Conservation (phyloP, 2,888 invertebrate species). For the Drosophila paramelanica region DNA sequence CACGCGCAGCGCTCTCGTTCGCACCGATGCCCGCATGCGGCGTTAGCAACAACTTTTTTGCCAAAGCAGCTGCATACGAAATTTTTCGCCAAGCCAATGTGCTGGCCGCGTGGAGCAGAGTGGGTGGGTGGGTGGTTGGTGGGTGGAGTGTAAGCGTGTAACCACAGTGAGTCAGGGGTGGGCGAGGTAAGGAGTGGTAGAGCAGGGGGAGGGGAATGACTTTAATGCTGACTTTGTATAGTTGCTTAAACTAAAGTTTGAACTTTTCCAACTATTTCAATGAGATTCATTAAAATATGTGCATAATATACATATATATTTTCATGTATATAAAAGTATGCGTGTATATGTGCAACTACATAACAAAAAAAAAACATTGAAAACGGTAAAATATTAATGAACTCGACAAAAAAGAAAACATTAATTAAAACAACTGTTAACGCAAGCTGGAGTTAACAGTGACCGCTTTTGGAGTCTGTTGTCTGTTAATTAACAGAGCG, state of each 20-base stretch:
- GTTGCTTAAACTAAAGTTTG: conserved; percentile 7
- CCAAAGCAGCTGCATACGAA: conserved; percentile 51
- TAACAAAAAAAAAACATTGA: not conserved
- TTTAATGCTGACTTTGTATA: conserved; percentile 5
- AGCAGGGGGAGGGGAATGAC: not conserved
- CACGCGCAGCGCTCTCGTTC: conserved; percentile 51
- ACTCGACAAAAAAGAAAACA: not conserved
- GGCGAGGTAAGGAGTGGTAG: not conserved
- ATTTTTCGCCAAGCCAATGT: conserved; percentile 51
- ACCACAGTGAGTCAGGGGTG: conserved; percentile 9
- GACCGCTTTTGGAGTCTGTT: not conserved
- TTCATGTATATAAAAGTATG: not conserved
- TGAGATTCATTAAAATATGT: not conserved
- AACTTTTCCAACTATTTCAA: not conserved
- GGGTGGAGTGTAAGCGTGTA: not conserved
- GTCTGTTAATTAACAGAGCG: conserved; percentile 10
- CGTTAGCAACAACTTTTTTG: conserved; percentile 83
- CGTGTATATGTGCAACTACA: not conserved
- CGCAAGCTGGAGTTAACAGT: conserved; percentile 2
- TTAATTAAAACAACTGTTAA: conserved; percentile 4
- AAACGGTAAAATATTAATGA: not conserved
- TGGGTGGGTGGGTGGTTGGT: not conserved
- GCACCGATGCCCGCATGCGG: conserved; percentile 67
- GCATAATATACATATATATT: not conserved
- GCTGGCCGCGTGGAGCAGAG: conserved; percentile 8